Base-by-base conservation (phyloP, 2,113 vertebrate species). In the Delphinapterus leucas region DNA sequence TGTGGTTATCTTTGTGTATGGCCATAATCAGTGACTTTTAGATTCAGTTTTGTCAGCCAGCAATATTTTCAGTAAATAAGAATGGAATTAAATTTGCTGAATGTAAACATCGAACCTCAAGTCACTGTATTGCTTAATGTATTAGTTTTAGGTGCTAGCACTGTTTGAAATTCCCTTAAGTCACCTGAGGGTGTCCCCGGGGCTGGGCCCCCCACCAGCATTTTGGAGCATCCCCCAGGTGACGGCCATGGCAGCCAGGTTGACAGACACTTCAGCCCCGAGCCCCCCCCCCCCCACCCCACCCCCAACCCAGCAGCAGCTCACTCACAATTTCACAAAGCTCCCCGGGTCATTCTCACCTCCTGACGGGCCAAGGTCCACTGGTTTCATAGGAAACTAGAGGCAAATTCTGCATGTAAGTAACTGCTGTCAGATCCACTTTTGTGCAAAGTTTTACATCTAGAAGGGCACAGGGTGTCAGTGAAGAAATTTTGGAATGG, bases 1-100 rank as follows among this genome's bases (percentile, higher is more conserved):
- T 17, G 99, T 99, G 99, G 99, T 99, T 99, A 99, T 99, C 98
- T 99, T 99, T 99, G 99, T 99, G 99, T 99, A 99, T 99, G 99
- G 99, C 98, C 99, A 99, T 99, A 99, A 99, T 99, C 97, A 98
- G 98, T 98, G 97, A 98, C 99, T 99, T 99, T 98, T 98, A 94
- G 95, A 20, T 98, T 98, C 98, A 96, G 98, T 99, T 98, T 98
- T 98, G 97, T 98, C 97, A 98, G 97, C 98, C 96, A 98, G 98
- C 98, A 98, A 98, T 99, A 99, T 98, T 98, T 99, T 98, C 98
- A 97, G 98, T 98, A 98, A 98, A 98, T 94, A 98, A 98, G 97
- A 98, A 97, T 98, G 98, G 97, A 98, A 53, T 17, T 53, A 18
- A 58, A 58, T 58, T 58, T 8, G 55, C 55, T 21, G 55, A 21